These are phyloP conservation scores for Acrobasis consociella DNA, from an alignment of 2,888 invertebrate genomes.

Conservation along the genomic window DNA sequence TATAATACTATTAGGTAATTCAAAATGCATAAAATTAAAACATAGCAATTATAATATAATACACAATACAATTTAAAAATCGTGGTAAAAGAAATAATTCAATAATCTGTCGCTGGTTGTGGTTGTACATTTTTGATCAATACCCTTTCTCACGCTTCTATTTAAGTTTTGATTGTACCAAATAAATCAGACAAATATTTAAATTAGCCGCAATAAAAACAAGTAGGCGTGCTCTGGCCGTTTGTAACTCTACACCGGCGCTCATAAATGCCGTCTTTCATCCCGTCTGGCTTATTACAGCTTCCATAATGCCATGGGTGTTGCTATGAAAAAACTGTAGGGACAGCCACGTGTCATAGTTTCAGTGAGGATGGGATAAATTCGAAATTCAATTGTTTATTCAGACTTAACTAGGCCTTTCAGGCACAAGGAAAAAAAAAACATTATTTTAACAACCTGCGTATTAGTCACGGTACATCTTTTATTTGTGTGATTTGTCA, in stretches of 20 bases:
- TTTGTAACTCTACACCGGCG: conserved; percentile 67
- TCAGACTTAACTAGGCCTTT: no score
- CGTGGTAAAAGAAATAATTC: neutral
- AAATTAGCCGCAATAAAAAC: conserved; percentile 62
- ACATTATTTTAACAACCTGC: no score
- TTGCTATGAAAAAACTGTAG: conserved; percentile 33
- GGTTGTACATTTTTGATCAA: conserved; percentile 30
- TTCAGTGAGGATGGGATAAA: neutral
- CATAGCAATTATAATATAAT: no score
- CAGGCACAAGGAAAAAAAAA: no score
- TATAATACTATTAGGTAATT: no score
- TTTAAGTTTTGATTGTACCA: conserved; percentile 38
- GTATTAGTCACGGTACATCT: no score
- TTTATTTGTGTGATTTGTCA: no score
- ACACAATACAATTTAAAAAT: no score
- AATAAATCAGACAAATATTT: conserved; percentile 60
- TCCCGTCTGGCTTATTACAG: conserved; percentile 64
- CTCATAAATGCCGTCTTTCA: conserved; percentile 74
- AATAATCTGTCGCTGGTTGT: neutral
- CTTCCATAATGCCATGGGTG: conserved; percentile 51
- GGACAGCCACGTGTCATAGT: conserved; percentile 17
- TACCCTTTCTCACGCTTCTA: conserved; percentile 46
- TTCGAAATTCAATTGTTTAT: no score
- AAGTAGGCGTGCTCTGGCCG: conserved; percentile 53
- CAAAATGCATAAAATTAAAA: no score